Conservation (phyloP, 2,888 invertebrate species). For the Tetragonula carbonaria region DNA sequence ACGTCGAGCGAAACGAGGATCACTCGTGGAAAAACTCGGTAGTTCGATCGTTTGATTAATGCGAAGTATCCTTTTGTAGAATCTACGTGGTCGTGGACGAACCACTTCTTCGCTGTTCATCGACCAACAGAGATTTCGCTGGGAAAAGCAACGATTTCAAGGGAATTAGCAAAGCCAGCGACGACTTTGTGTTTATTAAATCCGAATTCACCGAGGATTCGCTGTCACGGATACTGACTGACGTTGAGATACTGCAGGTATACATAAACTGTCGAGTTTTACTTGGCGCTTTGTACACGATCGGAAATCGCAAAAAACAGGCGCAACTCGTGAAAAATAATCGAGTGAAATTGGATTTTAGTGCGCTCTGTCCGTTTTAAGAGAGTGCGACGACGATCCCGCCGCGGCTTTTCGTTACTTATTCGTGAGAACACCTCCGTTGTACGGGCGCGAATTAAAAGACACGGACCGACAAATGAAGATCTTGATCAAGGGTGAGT, state of each 20-base stretch:
- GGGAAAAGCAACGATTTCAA: not conserved
- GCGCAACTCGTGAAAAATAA: not conserved
- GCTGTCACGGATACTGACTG: slow-evolving; percentile 32
- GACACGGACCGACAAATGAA: slow-evolving; percentile 48
- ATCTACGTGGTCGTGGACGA: slow-evolving; percentile 62
- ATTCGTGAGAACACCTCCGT: slow-evolving; percentile 29
- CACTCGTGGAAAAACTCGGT: not conserved
- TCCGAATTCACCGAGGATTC: not conserved
- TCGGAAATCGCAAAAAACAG: too few species aligned
- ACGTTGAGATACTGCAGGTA: slow-evolving; percentile 56
- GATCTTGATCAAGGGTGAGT: slow-evolving; percentile 58
- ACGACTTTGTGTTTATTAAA: not conserved
- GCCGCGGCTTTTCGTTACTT: slow-evolving; percentile 44
- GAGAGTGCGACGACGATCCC: slow-evolving; percentile 43
- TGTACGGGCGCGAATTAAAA: slow-evolving; percentile 39
- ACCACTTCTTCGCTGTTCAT: not conserved
- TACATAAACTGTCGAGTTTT: not conserved
- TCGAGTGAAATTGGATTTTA: slow-evolving; percentile 23
- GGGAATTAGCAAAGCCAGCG: not conserved
- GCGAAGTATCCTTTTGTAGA: slow-evolving; percentile 27
- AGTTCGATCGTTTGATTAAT: not conserved
- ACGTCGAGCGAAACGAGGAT: not conserved
- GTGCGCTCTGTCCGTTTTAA: slow-evolving; percentile 45
- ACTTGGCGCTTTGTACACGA: not conserved
- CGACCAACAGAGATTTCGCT: not conserved